Percentiles rank a stretch among this genome's conserved stretches.
Evolutionary conservation across 2,888 invertebrate genomes (phyloP).

Genomic region (Ceramica pisi): DNA sequence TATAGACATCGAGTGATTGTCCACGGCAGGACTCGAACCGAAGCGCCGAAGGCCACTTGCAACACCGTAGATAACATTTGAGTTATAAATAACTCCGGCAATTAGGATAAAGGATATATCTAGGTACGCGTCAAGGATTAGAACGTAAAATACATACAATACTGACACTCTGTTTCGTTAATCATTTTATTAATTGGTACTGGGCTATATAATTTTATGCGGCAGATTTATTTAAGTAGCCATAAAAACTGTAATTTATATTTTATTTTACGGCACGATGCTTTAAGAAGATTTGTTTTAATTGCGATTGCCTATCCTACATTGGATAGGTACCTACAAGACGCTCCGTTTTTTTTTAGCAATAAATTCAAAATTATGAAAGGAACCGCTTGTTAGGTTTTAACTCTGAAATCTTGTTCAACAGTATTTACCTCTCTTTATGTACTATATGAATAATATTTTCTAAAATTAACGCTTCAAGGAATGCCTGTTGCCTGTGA

Average conservation of each 20-base stretch:
- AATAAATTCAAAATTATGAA: neutral
- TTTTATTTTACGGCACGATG: neutral
- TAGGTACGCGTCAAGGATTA: conserved; percentile 60
- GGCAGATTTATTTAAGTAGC: conserved; percentile 22
- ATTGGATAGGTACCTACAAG: no score
- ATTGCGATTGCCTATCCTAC: no score
- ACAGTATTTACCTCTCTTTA: neutral
- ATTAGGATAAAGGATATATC: conserved; percentile 68
- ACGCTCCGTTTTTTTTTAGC: neutral
- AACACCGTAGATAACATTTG: conserved; percentile 72
- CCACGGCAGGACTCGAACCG: conserved; percentile 73
- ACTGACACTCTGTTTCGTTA: conserved; percentile 37
- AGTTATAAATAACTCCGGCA: conserved; percentile 62
- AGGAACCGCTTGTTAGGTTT: neutral
- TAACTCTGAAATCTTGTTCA: neutral
- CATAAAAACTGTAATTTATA: conserved; percentile 22
- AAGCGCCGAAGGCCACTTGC: conserved; percentile 85
- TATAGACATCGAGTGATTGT: conserved; percentile 79
- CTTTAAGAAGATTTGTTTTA: neutral
- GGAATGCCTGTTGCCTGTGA: conserved; percentile 37
- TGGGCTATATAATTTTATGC: conserved; percentile 28
- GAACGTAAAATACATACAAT: conserved; percentile 57
- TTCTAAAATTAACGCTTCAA: conserved; percentile 22
- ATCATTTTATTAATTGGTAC: conserved; percentile 38
- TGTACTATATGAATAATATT: neutral